These are phyloP conservation scores for Gracilinanus agilis DNA, from an alignment of 2,113 vertebrate species.

Conservation along the genomic window DNA sequence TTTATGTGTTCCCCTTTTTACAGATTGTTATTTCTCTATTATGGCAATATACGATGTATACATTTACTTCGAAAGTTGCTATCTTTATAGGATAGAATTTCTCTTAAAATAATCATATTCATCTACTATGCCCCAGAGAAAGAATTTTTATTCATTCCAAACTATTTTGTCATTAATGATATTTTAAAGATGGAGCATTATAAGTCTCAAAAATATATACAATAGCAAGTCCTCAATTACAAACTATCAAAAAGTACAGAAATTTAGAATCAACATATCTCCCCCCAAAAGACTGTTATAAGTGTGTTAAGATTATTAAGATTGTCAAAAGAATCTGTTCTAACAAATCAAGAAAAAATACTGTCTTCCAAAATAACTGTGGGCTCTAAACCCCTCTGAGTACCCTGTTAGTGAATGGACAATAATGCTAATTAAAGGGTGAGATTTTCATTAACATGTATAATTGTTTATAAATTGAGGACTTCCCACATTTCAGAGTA, in stretches of 20 bases:
- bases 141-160: constrained; percentile 31
- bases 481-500: background rate
- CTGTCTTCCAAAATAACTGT: background rate
- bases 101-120: constrained; percentile 8
- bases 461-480: background rate
- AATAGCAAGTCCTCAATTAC: constrained; percentile 4
- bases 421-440: background rate
- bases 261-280: constrained; percentile 27
- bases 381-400: background rate
- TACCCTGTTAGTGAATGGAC: background rate
- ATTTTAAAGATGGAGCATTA: constrained; percentile 19
- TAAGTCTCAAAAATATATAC: constrained; percentile 20
- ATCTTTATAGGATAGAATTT: background rate
- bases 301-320: background rate
- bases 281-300: no score
- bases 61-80: background rate
- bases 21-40: background rate
- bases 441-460: background rate
- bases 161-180: background rate
- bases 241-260: constrained; percentile 4
- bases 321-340: constrained; percentile 1
- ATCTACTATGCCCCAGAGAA: constrained; percentile 2
- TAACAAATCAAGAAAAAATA: constrained; percentile 28
- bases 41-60: background rate
- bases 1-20: background rate